Evolutionary conservation across 2,888 invertebrate species (phyloP).

Genomic region (Rambutsinella grinnellia): DNA sequence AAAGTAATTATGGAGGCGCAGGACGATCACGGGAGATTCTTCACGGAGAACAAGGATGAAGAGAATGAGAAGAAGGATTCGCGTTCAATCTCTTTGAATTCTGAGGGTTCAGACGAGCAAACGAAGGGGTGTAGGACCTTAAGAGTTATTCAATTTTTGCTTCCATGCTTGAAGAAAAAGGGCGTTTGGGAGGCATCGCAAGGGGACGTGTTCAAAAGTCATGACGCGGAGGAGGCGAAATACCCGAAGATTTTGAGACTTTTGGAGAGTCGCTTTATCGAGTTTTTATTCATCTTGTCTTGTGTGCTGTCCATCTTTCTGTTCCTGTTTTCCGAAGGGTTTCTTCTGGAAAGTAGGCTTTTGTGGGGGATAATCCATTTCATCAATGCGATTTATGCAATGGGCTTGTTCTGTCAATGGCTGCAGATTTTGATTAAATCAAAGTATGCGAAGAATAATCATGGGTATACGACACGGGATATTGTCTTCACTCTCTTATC

Average conservation of each 20-base stretch:
- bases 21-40: constrained; percentile 26
- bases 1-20: too few relatives aligned
- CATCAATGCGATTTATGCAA: constrained; percentile 60
- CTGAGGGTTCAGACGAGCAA: constrained; percentile 21
- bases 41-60: constrained; percentile 28
- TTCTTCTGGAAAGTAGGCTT: constrained; percentile 52
- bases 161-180: constrained; percentile 42
- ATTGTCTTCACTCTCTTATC: constrained; percentile 58
- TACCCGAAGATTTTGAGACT: constrained; percentile 53
- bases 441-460: constrained; percentile 61
- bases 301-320: constrained; percentile 60
- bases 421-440: constrained; percentile 59
- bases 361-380: constrained; percentile 61
- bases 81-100: not conserved
- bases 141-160: constrained; percentile 38
- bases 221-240: constrained; percentile 58
- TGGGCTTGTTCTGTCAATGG: constrained; percentile 60
- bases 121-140: constrained; percentile 38
- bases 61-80: not conserved
- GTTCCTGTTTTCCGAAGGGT: constrained; percentile 63
- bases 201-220: constrained; percentile 55
- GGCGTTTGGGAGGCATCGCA: constrained; percentile 58
- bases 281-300: constrained; percentile 50
- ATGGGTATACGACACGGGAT: constrained; percentile 57
- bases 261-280: constrained; percentile 54